Conservation (phyloP, 2,113 vertebrate genomes). For the Rhabdornis inornatus region DNA sequence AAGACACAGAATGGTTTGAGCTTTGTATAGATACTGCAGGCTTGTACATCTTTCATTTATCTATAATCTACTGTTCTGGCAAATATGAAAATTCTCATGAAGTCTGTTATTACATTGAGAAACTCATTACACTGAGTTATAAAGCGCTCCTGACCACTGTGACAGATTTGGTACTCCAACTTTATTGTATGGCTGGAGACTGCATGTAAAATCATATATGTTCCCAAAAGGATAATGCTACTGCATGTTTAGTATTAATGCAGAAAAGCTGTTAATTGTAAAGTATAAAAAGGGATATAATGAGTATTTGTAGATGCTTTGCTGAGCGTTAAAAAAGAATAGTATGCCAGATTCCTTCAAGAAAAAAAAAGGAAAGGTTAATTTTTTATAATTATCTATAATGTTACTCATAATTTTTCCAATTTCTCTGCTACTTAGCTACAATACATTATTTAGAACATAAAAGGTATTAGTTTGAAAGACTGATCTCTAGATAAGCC, state of each 20-base stretch:
- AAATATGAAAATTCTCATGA: background rate
- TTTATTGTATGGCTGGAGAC: background rate
- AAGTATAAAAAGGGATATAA: background rate
- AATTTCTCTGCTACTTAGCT: constrained; percentile 34
- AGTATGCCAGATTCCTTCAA: background rate
- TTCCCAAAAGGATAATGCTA: background rate
- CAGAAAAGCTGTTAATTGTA: background rate
- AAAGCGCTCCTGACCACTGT: background rate
- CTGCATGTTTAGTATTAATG: background rate
- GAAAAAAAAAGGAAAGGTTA: background rate
- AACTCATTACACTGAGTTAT: background rate
- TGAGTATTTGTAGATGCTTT: background rate
- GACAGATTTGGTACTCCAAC: background rate
- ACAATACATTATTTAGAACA: constrained; percentile 33
- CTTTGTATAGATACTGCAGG: background rate
- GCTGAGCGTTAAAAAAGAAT: background rate
- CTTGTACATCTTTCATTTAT: background rate
- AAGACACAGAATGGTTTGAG: background rate
- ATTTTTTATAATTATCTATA: constrained; percentile 26
- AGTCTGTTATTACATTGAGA: background rate
- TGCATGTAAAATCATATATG: background rate
- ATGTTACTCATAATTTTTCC: constrained; percentile 41
- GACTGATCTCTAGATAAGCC: constrained; percentile 23
- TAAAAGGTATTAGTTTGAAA: constrained; percentile 52
- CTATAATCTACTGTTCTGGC: background rate